These are phyloP conservation scores for Embiotoca jacksoni DNA, from an alignment of 2,113 vertebrate genomes.

Conservation along the genomic window DNA sequence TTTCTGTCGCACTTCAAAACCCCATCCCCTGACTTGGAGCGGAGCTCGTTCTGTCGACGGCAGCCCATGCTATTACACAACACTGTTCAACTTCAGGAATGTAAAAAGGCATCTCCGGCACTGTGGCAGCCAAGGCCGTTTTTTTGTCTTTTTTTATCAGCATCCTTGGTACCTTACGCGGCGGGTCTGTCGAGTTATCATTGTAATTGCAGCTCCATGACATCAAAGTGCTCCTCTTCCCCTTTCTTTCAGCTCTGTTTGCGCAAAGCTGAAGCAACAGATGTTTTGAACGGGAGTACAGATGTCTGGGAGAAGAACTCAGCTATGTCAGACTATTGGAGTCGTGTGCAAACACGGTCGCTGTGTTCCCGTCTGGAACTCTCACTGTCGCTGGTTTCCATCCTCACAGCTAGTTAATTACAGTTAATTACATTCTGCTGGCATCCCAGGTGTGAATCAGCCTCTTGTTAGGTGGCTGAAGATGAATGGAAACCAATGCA, in stretches of 20 bases:
- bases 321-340: constrained; percentile 23
- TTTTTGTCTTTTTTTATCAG: constrained; percentile 5
- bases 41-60: not conserved
- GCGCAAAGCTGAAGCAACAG: constrained; percentile 28
- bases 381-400: constrained; percentile 8
- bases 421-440: constrained; percentile 63
- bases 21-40: not conserved
- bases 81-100: not conserved
- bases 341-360: constrained; percentile 37
- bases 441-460: constrained; percentile 53
- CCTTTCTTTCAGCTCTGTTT: constrained; percentile 15
- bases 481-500: constrained; percentile 33
- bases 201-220: constrained; percentile 9
- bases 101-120: constrained; percentile 3
- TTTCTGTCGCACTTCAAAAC: constrained; percentile 7
- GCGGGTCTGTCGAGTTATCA: constrained; percentile 9
- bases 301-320: constrained; percentile 37
- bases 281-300: constrained; percentile 48
- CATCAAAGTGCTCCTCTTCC: not conserved
- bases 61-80: not conserved
- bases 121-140: not conserved
- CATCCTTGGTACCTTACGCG: constrained; percentile 27
- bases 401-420: constrained; percentile 56
- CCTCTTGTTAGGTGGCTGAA: constrained; percentile 18
- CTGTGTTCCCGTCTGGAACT: constrained; percentile 19